Percentiles rank a stretch among this genome's conserved stretches.
Evolutionary conservation across 2,888 invertebrate species (phyloP).

Genomic region (Sinohyriopsis cumingii): DNA sequence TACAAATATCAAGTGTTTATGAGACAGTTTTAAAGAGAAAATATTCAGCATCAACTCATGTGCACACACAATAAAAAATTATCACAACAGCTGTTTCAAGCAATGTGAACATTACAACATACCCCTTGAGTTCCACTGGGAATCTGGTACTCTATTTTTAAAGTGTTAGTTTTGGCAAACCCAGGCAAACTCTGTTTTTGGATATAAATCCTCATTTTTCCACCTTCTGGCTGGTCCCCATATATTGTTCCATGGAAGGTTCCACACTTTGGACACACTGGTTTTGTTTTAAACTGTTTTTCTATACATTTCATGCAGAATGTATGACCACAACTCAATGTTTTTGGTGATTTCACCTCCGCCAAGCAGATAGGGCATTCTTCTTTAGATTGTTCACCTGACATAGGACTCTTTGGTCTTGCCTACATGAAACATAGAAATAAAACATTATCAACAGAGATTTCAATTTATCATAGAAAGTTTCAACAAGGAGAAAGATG

Average conservation of each 20-base stretch:
- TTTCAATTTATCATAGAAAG: no score
- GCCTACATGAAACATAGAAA: no score
- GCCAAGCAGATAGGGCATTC: slow-evolving; percentile 36
- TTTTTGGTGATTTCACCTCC: slow-evolving; percentile 13
- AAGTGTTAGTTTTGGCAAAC: slow-evolving; percentile 21
- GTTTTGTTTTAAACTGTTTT: slow-evolving; percentile 23
- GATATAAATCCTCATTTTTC: slow-evolving; percentile 22
- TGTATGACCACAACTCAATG: slow-evolving; percentile 27
- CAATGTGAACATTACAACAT: slow-evolving; percentile 3
- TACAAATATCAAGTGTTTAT: no score
- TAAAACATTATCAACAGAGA: no score
- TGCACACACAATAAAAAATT: no score
- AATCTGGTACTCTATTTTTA: slow-evolving; percentile 42
- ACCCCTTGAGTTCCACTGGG: slow-evolving; percentile 51
- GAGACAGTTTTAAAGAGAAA: no score
- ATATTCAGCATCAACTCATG: no score
- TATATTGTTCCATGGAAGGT: slow-evolving; percentile 22
- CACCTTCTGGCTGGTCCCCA: slow-evolving; percentile 36
- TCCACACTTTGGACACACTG: slow-evolving; percentile 73
- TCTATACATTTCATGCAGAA: slow-evolving; percentile 33
- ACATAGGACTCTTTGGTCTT: no score
- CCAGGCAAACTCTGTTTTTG: slow-evolving; percentile 19
- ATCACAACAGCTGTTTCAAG: no score
- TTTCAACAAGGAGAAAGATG: no score
- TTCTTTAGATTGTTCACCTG: background rate